Evolutionary conservation across 2,797 vertebrate genomes (phyloP).

Genomic region (Dicrostonyx torquatus): DNA sequence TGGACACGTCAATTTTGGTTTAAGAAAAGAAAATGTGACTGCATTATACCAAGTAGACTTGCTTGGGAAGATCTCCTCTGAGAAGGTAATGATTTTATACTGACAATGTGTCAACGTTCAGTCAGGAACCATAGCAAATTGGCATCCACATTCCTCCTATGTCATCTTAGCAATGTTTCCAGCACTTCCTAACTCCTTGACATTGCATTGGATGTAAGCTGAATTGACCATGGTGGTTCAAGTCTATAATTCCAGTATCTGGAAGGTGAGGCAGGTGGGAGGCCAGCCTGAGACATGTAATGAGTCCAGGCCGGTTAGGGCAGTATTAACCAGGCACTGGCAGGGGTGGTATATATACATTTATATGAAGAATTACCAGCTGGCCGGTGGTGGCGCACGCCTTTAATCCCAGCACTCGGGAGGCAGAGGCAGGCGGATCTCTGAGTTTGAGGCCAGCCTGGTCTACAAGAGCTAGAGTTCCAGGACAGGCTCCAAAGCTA

Average conservation of each 20-base stretch:
- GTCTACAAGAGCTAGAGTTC: no score
- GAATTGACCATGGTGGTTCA: no score
- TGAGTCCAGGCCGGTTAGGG: neutral
- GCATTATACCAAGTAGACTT: conserved; percentile 95
- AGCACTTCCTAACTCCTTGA: neutral
- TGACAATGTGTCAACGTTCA: neutral
- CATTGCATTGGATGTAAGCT: neutral
- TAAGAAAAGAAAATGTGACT: conserved; percentile 88
- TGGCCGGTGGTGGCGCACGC: no score
- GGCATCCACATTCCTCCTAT: neutral
- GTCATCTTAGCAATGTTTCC: neutral
- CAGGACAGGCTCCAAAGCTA: no score
- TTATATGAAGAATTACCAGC: neutral
- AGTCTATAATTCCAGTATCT: neutral
- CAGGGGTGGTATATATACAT: neutral
- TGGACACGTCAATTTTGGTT: conserved; percentile 86
- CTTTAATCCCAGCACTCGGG: no score
- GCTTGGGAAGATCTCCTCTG: conserved; percentile 91
- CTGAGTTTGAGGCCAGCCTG: no score
- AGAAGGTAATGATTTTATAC: conserved; percentile 87
- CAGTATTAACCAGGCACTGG: neutral
- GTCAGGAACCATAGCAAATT: neutral
- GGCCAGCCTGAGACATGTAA: neutral
- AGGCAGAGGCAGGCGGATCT: no score
- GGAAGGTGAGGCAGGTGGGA: neutral